These are phyloP conservation scores for Camponotus vicinus DNA, from an alignment of 1,140 invertebrate species.

Conservation along the genomic window DNA sequence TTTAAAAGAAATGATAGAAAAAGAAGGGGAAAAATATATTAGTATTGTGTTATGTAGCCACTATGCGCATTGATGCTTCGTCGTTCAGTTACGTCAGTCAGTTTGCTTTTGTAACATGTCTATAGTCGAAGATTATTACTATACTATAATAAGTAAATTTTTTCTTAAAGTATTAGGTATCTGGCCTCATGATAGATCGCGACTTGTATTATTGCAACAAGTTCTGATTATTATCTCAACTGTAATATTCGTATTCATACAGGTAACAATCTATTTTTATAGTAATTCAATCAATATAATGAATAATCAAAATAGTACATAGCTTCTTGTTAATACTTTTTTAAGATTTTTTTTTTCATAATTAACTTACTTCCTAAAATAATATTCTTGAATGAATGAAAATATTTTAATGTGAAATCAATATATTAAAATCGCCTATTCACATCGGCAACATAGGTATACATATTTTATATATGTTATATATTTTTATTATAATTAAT, in stretches of 20 bases:
- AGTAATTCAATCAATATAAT: not conserved
- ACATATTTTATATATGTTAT: not conserved
- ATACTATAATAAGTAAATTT: not conserved
- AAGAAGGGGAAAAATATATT: not conserved
- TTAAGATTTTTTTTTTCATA: too few species aligned
- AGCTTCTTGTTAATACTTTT: too few species aligned
- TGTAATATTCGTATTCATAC: not conserved
- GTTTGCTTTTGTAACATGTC: constrained; percentile 10
- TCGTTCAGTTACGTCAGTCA: not conserved
- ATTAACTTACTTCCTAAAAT: too few species aligned
- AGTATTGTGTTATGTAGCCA: not conserved
- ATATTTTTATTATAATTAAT: not conserved
- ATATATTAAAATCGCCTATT: not conserved
- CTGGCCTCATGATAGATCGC: constrained; percentile 31
- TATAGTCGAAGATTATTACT: constrained; percentile 20
- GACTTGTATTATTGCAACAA: not conserved
- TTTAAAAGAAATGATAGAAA: not conserved
- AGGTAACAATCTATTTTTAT: constrained; percentile 11
- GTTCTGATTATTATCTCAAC: not conserved
- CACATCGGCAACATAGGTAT: not conserved
- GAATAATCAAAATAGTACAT: not conserved
- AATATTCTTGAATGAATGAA: too few species aligned
- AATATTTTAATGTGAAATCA: not conserved
- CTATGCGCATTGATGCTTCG: not conserved
- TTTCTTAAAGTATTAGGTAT: constrained; percentile 13